Percentiles rank a stretch among this genome's conserved stretches.
Conservation (phyloP, 2,113 vertebrate genomes). For the Zosterops lateralis region DNA sequence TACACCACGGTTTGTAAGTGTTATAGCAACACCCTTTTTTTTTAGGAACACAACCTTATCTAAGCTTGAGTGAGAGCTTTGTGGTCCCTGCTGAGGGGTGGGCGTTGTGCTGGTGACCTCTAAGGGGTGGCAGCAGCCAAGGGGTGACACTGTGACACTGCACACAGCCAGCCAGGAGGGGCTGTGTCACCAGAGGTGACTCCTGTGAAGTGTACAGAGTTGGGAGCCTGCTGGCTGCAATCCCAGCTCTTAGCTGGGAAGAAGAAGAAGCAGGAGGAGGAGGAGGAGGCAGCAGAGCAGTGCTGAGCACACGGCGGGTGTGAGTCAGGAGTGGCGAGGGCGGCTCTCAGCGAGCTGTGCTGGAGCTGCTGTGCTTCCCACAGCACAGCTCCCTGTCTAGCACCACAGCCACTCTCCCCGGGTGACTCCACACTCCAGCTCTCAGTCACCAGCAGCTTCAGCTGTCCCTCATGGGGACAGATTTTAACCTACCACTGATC, state of each 20-base stretch:
- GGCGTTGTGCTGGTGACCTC: background rate
- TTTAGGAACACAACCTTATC: background rate
- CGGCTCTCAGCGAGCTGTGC: background rate
- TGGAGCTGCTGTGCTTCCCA: background rate
- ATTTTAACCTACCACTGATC: background rate
- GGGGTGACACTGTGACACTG: accelerated
- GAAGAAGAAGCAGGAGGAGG: background rate
- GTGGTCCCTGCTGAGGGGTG: background rate
- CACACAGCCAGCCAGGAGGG: accelerated
- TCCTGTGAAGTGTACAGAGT: background rate
- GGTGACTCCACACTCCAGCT: accelerated
- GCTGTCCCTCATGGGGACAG: background rate
- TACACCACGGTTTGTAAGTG: background rate
- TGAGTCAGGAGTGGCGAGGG: background rate
- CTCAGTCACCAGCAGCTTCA: background rate
- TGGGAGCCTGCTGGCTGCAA: background rate
- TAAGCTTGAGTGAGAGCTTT: background rate
- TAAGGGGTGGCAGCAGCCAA: background rate
- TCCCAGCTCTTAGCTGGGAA: background rate
- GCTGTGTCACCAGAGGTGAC: background rate
- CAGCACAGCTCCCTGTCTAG: background rate
- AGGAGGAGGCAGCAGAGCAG: background rate
- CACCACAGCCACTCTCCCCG: background rate
- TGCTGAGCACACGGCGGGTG: background rate
- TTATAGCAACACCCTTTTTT: background rate